Conservation (phyloP, 2,888 invertebrate species). For the Apodemia mormo region DNA sequence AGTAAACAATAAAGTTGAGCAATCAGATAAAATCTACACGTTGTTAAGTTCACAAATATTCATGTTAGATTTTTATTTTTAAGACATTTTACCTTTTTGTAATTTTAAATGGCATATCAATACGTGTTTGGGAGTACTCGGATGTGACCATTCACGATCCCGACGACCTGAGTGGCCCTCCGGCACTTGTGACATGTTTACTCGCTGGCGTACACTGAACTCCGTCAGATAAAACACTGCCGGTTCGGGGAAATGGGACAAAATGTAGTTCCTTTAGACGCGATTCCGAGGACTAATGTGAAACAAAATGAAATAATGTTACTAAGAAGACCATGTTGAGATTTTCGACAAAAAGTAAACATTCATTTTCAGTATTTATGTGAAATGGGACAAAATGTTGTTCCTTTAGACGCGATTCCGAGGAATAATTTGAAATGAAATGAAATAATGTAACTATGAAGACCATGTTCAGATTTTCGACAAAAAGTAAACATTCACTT, state of each 20-base stretch:
- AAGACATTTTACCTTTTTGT: not conserved
- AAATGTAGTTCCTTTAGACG: conserved; percentile 36
- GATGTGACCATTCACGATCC: conserved; percentile 35
- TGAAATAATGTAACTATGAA: not conserved
- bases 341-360: too few relatives aligned
- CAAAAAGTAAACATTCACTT: too few relatives aligned
- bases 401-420: conserved; percentile 3
- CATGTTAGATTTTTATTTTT: not conserved
- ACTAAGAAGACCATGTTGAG: not conserved
- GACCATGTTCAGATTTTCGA: not conserved
- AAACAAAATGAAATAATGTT: not conserved
- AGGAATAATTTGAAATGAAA: conserved; percentile 7
- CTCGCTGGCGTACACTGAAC: conserved; percentile 65
- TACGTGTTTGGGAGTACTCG: conserved; percentile 30
- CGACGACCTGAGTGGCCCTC: conserved; percentile 35
- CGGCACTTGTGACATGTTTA: conserved; percentile 49
- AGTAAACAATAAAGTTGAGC: too few relatives aligned
- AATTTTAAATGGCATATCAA: not conserved
- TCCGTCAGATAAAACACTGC: conserved; percentile 60
- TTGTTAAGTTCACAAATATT: not conserved
- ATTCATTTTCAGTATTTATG: too few relatives aligned
- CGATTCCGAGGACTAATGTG: conserved; percentile 6
- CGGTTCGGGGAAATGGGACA: conserved; percentile 65
- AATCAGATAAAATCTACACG: too few relatives aligned
- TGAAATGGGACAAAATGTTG: conserved; percentile 47